phyloP scores from a whole-genome alignment of 1,140 invertebrate species.

The Drosophila subobscura region DNA sequence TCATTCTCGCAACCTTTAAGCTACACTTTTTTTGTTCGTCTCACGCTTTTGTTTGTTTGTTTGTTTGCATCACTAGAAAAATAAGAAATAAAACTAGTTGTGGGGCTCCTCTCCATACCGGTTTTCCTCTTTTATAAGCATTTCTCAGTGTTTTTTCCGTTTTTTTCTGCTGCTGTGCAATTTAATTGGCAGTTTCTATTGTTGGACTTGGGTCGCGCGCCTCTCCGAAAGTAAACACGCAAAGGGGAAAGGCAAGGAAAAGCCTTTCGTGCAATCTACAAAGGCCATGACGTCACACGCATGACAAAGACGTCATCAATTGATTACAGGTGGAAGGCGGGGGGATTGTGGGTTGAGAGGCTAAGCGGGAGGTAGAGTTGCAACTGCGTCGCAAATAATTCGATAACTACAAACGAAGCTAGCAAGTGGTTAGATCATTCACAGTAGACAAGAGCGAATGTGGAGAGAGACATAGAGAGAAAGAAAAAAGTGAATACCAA shows the following conservation, averaged over 20 bases:
- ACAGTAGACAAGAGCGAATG: constrained; percentile 43
- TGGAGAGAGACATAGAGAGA: constrained; percentile 3
- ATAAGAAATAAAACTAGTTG: constrained; percentile 61
- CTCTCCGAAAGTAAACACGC: constrained; percentile 51
- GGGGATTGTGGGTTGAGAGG: constrained; percentile 16
- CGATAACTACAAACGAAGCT: constrained; percentile 51
- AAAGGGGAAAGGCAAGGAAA: constrained; percentile 39
- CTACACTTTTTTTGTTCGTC: constrained; percentile 65
- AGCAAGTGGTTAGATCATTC: constrained; percentile 74
- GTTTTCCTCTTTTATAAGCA: constrained; percentile 45
- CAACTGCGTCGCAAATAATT: constrained; percentile 65
- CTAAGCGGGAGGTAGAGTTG: constrained; percentile 42
- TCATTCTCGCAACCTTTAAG: constrained; percentile 68
- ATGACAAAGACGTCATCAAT: constrained; percentile 65
- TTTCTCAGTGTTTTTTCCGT: constrained; percentile 21
- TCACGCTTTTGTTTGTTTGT: constrained; percentile 67
- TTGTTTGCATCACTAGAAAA: constrained; percentile 64
- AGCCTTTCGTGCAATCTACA: constrained; percentile 39
- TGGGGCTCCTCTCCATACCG: constrained; percentile 50
- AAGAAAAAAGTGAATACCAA: constrained; percentile 15
- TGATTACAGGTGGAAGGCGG: constrained; percentile 69
- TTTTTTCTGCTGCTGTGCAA: constrained; percentile 56
- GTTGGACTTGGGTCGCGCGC: constrained; percentile 30
- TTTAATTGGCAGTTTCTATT: constrained; percentile 77
- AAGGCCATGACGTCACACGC: constrained; percentile 38